Percentiles rank a stretch among this genome's conserved stretches.
phyloP scores from a whole-genome alignment of 2,888 invertebrate species.

The Parelbella ahira region DNA sequence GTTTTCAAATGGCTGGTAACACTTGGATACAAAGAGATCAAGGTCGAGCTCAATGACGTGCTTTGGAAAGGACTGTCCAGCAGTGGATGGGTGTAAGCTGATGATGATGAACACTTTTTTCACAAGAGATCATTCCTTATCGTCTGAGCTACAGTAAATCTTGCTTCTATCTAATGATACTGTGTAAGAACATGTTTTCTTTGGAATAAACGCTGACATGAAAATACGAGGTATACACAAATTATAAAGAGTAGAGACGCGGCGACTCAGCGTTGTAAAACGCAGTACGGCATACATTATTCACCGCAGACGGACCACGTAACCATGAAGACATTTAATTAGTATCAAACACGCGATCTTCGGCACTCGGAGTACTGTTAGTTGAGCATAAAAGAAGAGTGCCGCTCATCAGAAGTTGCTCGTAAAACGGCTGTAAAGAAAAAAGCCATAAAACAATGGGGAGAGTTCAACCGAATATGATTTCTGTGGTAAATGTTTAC shows the following conservation, averaged over 20 bases:
- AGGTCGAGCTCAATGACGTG: no score
- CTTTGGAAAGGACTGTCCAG: no score
- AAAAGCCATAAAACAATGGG: conserved; percentile 66
- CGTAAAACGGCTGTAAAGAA: conserved; percentile 74
- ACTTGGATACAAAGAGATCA: no score
- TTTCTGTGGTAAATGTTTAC: conserved; percentile 46
- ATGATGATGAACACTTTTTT: no score
- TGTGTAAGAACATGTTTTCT: no score
- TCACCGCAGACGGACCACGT: conserved; percentile 60
- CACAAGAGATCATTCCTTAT: no score
- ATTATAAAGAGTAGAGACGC: conserved; percentile 7
- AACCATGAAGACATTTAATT: conserved; percentile 69
- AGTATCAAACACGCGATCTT: conserved; percentile 70
- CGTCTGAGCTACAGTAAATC: no score
- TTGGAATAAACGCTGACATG: no score
- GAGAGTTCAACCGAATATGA: conserved; percentile 58
- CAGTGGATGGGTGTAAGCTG: no score
- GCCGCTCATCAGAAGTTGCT: conserved; percentile 56
- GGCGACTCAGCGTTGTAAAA: conserved; percentile 39
- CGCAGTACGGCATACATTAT: conserved; percentile 49
- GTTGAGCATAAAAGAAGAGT: conserved; percentile 53
- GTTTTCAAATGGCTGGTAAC: no score
- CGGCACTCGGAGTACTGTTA: conserved; percentile 55
- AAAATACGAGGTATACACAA: no score
- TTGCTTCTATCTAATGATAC: no score